Evolutionary conservation across 2,797 vertebrate genomes (phyloP), one percentile per base, ranked within the genome.

Genomic region (Artibeus jamaicensis): DNA sequence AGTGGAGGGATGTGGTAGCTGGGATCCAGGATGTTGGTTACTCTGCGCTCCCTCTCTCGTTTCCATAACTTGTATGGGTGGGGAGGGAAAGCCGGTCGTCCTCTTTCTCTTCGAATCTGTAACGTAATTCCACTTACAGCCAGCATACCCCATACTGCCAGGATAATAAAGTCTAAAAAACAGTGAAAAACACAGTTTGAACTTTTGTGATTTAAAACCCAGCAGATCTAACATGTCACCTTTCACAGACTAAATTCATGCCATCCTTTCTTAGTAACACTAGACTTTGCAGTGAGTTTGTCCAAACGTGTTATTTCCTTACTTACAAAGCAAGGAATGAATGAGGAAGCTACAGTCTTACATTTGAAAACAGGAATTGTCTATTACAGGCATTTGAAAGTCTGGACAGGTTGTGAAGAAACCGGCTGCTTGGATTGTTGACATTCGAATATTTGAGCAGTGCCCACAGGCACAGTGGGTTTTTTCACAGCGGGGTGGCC

Each of bases 11-110:
- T 97, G 71, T 99, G 99, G 97, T 99, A 98, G 97, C 99, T 99
- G 9, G 99, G 99, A 95, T 99, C 99, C 93, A 99, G 98, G 44
- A 99, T 98, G 90, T 99, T 99, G 12, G 99, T 99, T 62, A 99
- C 98, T 46, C 99, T 99, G 6, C 99, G 99, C 67, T 99, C 99
- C 16, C 98, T 98, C 37, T 99, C 99, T 50, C 99, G 98, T 91
- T 98, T 99, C 99, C 99, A 99, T 98, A 99, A 96, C 86, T 99
- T 97, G 82, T 99, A 99, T 0, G 99, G 99, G 87, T 99, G 99
- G 0, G 99, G 99, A 0, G 99, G 99, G 98, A 99, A 99, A 85
- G 98, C 98, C 0, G 99, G 98, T 1, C 98, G 98, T 0, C 98
- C 97, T 26, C 99, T 98, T 97, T 99, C 99, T 16, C 99, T 98